Evolutionary conservation across 1,140 invertebrate genomes (phyloP).

Genomic region (Drosophila sp.): DNA sequence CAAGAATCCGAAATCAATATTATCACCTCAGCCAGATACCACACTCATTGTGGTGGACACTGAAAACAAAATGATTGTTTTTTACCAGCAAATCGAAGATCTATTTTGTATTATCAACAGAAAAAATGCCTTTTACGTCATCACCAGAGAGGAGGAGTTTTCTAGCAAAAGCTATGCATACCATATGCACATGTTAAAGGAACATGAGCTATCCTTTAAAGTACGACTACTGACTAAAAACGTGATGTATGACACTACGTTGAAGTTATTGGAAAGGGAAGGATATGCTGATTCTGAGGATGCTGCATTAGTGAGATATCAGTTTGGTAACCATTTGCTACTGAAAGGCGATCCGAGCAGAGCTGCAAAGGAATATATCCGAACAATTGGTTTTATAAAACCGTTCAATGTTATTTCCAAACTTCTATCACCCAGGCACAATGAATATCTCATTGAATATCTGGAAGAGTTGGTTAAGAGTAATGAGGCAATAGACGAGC

Average conservation of each 20-base stretch:
- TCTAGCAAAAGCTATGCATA: not conserved
- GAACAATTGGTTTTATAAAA: slow-evolving; percentile 60
- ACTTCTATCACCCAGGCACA: slow-evolving; percentile 47
- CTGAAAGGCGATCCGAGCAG: slow-evolving; percentile 25
- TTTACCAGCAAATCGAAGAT: slow-evolving; percentile 45
- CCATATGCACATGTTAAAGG: slow-evolving; percentile 35
- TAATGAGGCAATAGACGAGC: slow-evolving; percentile 13
- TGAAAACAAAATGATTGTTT: slow-evolving; percentile 62
- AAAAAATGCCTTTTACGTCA: slow-evolving; percentile 31
- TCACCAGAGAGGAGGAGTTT: slow-evolving; percentile 29
- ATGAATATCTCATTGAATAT: slow-evolving; percentile 47
- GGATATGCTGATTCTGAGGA: slow-evolving; percentile 14
- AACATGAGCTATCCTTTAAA: slow-evolving; percentile 32
- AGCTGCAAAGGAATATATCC: slow-evolving; percentile 49
- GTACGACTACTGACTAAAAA: slow-evolving; percentile 39
- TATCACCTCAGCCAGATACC: not conserved
- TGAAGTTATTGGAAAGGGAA: slow-evolving; percentile 46
- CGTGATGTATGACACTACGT: slow-evolving; percentile 50
- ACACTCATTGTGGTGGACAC: slow-evolving; percentile 52
- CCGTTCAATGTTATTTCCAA: slow-evolving; percentile 61
- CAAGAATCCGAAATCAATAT: slow-evolving; percentile 3
- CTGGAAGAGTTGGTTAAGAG: slow-evolving; percentile 35
- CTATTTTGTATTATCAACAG: slow-evolving; percentile 29
- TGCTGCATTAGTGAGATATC: slow-evolving; percentile 39
- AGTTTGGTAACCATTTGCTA: slow-evolving; percentile 63